Conservation (phyloP, 2,113 vertebrate species). For the Carassius gibelio region DNA sequence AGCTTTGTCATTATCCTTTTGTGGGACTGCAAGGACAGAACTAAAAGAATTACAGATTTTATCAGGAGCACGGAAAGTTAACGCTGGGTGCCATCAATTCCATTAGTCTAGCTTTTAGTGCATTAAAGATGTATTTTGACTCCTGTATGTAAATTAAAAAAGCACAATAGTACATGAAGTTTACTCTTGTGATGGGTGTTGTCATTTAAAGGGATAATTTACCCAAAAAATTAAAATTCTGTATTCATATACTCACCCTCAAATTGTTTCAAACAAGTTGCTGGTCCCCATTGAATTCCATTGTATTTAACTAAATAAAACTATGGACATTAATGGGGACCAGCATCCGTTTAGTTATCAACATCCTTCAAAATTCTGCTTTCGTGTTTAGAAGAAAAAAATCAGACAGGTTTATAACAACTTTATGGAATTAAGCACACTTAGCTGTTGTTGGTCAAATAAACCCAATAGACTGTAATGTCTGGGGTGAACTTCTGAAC, state of each 20-base stretch:
- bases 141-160: not conserved
- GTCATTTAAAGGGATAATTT: not conserved
- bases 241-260: not conserved
- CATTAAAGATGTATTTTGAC: not conserved
- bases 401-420: too few species aligned
- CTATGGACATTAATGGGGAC: too few species aligned
- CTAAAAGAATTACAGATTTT: not conserved
- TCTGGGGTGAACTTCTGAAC: constrained; percentile 67
- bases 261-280: not conserved
- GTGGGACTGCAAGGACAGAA: not conserved
- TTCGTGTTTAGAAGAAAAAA: too few species aligned
- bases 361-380: too few species aligned
- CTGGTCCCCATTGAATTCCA: not conserved
- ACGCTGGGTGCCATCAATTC: not conserved
- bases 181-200: not conserved
- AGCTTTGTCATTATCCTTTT: not conserved
- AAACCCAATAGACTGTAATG: constrained; percentile 56
- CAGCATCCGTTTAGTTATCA: too few species aligned
- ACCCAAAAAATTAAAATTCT: not conserved
- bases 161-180: constrained; percentile 28
- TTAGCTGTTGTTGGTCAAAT: not conserved
- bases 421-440: not conserved
- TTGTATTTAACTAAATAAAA: too few species aligned
- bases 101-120: not conserved
- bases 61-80: not conserved